Evolutionary conservation across 2,888 invertebrate genomes (phyloP).

Genomic region (Harmothoe impar): DNA sequence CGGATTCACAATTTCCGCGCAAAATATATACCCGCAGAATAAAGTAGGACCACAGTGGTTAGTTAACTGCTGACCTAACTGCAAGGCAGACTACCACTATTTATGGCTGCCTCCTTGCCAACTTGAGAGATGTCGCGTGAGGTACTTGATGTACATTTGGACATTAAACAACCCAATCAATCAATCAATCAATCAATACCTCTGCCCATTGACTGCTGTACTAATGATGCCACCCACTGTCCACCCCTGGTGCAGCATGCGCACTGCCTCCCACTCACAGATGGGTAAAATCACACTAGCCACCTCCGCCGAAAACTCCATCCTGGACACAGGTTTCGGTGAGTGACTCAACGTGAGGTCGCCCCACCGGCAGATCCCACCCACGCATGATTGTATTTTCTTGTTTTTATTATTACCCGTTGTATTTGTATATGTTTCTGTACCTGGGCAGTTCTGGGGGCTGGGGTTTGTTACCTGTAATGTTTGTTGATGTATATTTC

Average conservation of each 20-base stretch:
- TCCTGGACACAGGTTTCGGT: slow-evolving; percentile 64
- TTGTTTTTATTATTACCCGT: background rate
- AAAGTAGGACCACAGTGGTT: too few relatives aligned
- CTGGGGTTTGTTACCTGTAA: background rate
- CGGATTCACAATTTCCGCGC: too few relatives aligned
- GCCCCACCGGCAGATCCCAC: background rate
- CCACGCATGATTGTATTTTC: background rate
- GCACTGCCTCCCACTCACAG: slow-evolving; percentile 94
- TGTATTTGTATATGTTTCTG: background rate
- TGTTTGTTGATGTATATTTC: background rate
- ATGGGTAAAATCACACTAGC: slow-evolving; percentile 90
- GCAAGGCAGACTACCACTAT: too few relatives aligned
- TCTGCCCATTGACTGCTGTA: background rate
- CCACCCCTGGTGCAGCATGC: slow-evolving; percentile 86
- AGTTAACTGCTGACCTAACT: too few relatives aligned
- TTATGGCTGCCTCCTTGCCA: too few relatives aligned
- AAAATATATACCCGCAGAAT: too few relatives aligned
- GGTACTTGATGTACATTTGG: too few relatives aligned
- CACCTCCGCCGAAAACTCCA: slow-evolving; percentile 66
- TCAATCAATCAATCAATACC: too few relatives aligned
- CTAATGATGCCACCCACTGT: background rate
- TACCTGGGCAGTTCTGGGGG: background rate
- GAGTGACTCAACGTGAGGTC: slow-evolving; percentile 34
- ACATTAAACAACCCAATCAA: too few relatives aligned
- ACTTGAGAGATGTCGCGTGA: too few relatives aligned